Base-by-base conservation (phyloP, 1,140 invertebrate genomes). In the Pemphigus obesinymphae region DNA sequence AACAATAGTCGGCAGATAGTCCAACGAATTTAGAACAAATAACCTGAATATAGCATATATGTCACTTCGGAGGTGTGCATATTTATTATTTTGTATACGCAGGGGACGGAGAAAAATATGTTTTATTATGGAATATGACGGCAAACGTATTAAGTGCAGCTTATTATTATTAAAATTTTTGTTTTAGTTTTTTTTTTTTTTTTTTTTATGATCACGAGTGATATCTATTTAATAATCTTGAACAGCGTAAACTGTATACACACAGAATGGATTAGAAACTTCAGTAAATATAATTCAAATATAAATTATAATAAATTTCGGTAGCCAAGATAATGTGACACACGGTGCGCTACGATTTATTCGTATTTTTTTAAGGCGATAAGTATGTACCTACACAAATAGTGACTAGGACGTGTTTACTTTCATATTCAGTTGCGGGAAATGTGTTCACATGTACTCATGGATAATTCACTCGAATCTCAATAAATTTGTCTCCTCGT, bases 281-380 rank as follows among this genome's bases (percentile, higher is more conserved):
- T 61, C 55, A 61, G 76, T 80, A 80, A 80, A 80, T 80, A 61
- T 29, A 80, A 80, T 80, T 80, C 55, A 80, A 43, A 80, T 37
- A 80, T 80, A 80, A 80, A 61, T 78, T 61, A 80, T 15, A 80
- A 43, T 80, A 61, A 80, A 61, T 80, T 80, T 80, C 55, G 76
- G 63, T 40, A 20, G 26, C 23, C 37, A 15, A 80, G 53, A 61
- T 63, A 80, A 80, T 80, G 58, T 26, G 76, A 45, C 29, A 63
- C 76, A 17, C 26, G 17, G 68, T 70, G 23, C 23, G 13, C 37
- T 73, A 61, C 55, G 40, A 80, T 80, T 63, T 63, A 63, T 63
- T 63, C 55, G 15, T 20, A n/a, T n/a, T n/a, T 29, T 76, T 78
- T 63, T 61, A 34, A 50, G n/a, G 43, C 43, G 70, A 73, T 73